Conservation (phyloP, 2,113 vertebrate genomes). For the Otolemur garnettii region DNA sequence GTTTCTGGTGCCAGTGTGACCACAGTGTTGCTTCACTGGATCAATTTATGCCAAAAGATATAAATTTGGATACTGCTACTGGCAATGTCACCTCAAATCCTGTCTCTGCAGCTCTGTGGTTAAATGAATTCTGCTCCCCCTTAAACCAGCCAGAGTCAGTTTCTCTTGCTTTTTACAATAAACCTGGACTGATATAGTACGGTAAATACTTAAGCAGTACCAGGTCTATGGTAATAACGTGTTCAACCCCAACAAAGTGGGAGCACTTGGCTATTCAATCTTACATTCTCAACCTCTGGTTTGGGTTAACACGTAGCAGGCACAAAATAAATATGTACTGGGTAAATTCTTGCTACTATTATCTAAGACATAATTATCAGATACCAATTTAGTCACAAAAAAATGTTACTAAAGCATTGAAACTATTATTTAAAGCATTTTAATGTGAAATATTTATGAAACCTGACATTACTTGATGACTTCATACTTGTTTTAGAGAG, state of each 20-base stretch:
- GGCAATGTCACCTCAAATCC: neutral
- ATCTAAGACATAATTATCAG: neutral
- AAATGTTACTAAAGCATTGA: neutral
- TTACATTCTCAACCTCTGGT: neutral
- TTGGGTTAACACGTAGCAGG: neutral
- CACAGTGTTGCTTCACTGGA: neutral
- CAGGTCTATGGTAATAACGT: neutral
- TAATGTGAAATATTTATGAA: neutral
- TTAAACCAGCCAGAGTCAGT: constrained; percentile 15
- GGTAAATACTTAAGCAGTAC: neutral
- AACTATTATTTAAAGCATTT: neutral
- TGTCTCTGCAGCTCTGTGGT: neutral
- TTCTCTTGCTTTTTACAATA: neutral
- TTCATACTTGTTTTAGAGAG: neutral
- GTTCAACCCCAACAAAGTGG: neutral
- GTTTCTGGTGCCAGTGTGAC: neutral
- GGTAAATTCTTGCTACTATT: neutral
- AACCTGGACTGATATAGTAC: neutral
- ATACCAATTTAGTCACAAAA: constrained; percentile 4
- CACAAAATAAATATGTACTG: neutral
- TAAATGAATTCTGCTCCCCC: constrained; percentile 10
- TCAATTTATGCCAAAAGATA: neutral
- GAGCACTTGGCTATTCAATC: neutral
- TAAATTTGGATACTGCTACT: neutral
- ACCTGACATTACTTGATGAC: neutral